Base-by-base conservation (phyloP, 2,888 invertebrate species). In the Polydrusus pterygomalis region DNA sequence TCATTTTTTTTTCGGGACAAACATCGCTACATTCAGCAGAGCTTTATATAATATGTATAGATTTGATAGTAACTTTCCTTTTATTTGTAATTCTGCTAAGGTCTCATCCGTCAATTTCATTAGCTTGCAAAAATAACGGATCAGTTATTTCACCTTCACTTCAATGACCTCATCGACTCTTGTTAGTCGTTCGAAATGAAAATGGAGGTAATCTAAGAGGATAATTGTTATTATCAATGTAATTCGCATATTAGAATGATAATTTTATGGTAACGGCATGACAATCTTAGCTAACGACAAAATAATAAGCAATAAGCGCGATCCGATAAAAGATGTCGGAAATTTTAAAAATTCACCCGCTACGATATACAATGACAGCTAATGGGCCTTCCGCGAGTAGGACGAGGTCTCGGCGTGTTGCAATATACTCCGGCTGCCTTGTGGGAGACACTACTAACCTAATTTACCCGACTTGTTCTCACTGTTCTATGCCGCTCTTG, bases 381-480 rank as follows among this genome's bases (percentile, higher is more conserved):
- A 60, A 60, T 60, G 58, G 58, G 58, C 38, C 11, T 38, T 60
- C 17, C 45, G 18, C 38, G 69, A 56, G 58, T 69, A 45, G 69
- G 69, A 43, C 69, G 69, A 69, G 69, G 58, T 60, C 58, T 60
- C 58, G 11, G 54, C 54, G 43, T 56, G 43, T 69, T 43, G 58
- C 38, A 69, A 69, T 20, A 54, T 34, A 10, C 56, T 30, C 18
- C 63, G 51, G 17, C 51, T 17, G 58, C 38, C 38, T 70, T 70
- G 70, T 70, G 70, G 34, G 70, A 70, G 40, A 63, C 34, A 62
- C 70, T 63, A 63, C 63, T 70, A 70, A 70, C 70, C 70, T 63
- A 70, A 70, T 70, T 70, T 70, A 38, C 40, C 18, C 18, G 51
- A 17, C n/a, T n/a, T n/a, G n/a, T n/a, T n/a, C n/a, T n/a, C n/a